Conservation (phyloP, 2,113 vertebrate genomes). For the Eublepharis macularius region DNA sequence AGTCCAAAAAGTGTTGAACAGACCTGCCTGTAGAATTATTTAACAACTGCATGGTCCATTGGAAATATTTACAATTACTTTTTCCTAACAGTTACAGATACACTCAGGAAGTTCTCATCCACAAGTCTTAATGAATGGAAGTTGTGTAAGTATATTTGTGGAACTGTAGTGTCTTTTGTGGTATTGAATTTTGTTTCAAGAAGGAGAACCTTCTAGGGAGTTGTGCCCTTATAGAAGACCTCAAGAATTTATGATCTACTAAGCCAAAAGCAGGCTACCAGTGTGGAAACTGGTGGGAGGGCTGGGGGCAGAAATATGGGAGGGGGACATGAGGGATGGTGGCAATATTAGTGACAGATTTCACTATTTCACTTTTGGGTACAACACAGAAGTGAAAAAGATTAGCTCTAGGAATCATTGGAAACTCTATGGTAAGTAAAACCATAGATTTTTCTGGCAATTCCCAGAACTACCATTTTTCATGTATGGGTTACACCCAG, state of each 20-base stretch:
- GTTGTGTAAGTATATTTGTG: neutral
- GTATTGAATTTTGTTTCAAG: neutral
- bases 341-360: no score
- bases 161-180: neutral
- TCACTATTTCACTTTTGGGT: no score
- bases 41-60: constrained; percentile 26
- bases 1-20: constrained; percentile 28
- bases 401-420: no score
- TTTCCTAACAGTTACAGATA: neutral
- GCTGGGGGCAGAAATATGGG: no score
- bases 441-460: no score
- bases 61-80: constrained; percentile 24
- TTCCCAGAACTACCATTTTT: no score
- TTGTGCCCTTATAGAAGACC: neutral
- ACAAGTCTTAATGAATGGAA: neutral
- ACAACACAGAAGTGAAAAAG: no score
- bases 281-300: no score
- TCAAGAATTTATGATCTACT: neutral
- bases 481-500: no score
- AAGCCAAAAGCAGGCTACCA: no score
- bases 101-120: neutral
- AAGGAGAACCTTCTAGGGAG: neutral
- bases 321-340: no score
- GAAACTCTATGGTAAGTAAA: no score
- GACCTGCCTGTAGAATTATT: constrained; percentile 25